Evolutionary conservation across 2,113 vertebrate genomes (phyloP).

Genomic region (Climacteris rufus): DNA sequence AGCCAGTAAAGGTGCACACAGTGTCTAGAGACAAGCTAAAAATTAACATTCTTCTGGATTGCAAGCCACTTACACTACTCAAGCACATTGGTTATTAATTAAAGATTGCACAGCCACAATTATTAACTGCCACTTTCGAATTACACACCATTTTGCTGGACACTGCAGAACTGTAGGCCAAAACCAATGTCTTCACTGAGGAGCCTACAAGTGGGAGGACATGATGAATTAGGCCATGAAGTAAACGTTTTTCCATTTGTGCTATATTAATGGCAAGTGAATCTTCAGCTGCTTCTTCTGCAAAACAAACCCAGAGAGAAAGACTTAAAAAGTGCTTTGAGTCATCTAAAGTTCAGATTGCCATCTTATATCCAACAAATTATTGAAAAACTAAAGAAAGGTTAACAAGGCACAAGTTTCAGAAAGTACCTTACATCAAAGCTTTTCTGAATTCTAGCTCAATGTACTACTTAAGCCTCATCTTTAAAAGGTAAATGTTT

Average conservation of each 20-base stretch:
- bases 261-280: conserved; percentile 81
- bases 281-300: conserved; percentile 82
- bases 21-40: not conserved
- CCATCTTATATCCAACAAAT: not conserved
- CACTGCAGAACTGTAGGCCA: conserved; percentile 91
- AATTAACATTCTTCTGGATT: not conserved
- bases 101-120: not conserved
- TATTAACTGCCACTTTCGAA: not conserved
- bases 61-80: not conserved
- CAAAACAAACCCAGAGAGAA: not conserved
- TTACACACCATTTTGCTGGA: conserved; percentile 94
- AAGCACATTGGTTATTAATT: not conserved
- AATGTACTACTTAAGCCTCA: not conserved
- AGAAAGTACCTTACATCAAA: not conserved
- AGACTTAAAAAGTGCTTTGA: not conserved
- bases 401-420: not conserved
- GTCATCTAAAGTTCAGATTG: not conserved
- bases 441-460: not conserved
- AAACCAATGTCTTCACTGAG: conserved; percentile 87
- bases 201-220: conserved; percentile 86
- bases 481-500: not conserved
- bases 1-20: not conserved
- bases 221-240: conserved; percentile 90
- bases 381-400: not conserved
- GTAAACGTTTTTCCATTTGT: conserved; percentile 87